These are phyloP conservation scores for Salvelinus alpinus DNA, from an alignment of 2,113 vertebrate genomes.

Conservation along the genomic window DNA sequence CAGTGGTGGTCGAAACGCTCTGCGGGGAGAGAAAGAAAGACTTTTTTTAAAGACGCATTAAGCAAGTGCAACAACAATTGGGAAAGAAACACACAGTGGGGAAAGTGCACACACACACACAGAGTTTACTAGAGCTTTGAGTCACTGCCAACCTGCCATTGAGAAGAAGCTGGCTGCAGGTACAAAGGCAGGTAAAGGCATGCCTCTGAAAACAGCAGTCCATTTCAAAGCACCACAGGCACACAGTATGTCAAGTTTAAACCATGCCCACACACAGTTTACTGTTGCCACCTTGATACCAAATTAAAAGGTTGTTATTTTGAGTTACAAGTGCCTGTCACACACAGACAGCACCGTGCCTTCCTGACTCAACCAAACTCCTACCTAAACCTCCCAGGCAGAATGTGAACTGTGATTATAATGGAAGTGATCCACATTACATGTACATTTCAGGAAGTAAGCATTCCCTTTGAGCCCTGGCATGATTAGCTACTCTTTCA, in stretches of 20 bases:
- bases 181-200: neutral
- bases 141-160: neutral
- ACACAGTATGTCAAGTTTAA: no score
- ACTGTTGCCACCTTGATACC: no score
- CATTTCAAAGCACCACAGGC: no score
- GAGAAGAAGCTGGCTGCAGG: neutral
- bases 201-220: neutral
- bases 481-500: neutral
- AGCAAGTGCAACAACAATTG: no score
- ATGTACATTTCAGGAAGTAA: neutral
- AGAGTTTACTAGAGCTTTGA: neutral
- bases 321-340: neutral
- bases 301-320: no score
- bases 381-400: neutral
- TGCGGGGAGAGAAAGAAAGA: conserved; percentile 60
- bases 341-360: neutral
- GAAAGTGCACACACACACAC: no score
- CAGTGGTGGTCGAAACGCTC: conserved; percentile 99
- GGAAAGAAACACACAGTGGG: neutral
- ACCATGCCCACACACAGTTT: no score
- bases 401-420: neutral
- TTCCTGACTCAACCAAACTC: neutral
- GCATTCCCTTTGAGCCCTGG: neutral
- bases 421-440: neutral
- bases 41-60: neutral